Base-by-base conservation (phyloP, 2,888 invertebrate genomes). In the Ennomos erosarius region DNA sequence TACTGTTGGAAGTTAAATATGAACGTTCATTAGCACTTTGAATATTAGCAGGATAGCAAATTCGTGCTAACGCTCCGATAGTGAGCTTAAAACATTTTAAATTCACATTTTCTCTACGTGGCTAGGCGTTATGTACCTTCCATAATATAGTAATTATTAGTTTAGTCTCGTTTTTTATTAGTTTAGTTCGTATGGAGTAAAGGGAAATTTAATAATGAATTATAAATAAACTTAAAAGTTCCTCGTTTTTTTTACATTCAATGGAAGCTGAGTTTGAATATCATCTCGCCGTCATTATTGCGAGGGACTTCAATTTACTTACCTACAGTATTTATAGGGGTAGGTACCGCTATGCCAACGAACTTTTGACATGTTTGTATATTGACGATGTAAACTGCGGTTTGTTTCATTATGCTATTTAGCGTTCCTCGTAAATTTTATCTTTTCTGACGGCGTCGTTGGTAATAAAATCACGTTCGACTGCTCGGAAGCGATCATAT, bases 391-490 rank as follows among this genome's bases (percentile, higher is more conserved):
- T 63, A 59, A 62, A 61, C 58, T 57, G 62, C 40, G 62, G 62
- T 62, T 47, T 34, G 47, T 65, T 54, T 61, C 56, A 65, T 63
- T 52, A 55, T 47, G 54, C 45, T 59, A 59, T 68, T 67, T 65
- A 62, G 58, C 49, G 50, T 58, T 62, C 53, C 49, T 67, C 70
- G 55, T 70, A 64, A 70, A 70, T 49, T 65, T 65, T 63, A 64
- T 64, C 58, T 51, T 26, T 34, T 55, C 59, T 52, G 48, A 61
- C 62, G 54, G 60, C 62, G 62, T 33, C 38, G 59, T 51, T 49
- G 42, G 62, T 52, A 69, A 69, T 78, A 75, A 79, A 79, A 68
- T 67, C 55, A 66, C 57, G 62, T 67, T 69, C 73, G 71, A 74
- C 74, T 65, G 65, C 47, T 68, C 56, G 58, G 68, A 64, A 71